Conservation (phyloP, 2,113 vertebrate species). For the Vidua macroura region DNA sequence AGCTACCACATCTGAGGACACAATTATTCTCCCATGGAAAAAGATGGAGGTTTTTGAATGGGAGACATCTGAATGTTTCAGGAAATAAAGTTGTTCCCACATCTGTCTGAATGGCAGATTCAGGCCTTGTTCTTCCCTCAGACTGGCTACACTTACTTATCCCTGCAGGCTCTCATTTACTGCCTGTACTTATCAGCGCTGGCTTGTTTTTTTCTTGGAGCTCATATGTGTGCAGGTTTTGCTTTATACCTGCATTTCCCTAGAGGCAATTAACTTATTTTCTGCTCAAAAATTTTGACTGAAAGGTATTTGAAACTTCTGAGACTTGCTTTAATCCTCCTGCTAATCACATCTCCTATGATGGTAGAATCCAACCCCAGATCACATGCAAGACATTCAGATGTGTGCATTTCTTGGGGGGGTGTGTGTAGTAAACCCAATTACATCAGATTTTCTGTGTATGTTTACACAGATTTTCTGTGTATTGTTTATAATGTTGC, state of each 20-base stretch:
- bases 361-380: background rate
- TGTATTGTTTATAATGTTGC: background rate
- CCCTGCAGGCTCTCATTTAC: background rate
- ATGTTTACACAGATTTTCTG: background rate
- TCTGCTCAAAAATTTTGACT: background rate
- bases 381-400: background rate
- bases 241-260: background rate
- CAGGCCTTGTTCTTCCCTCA: background rate
- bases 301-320: background rate
- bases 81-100: background rate
- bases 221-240: background rate
- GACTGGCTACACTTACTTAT: background rate
- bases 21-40: background rate
- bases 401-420: background rate
- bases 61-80: background rate
- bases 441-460: background rate
- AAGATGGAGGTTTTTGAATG: background rate
- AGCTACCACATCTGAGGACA: background rate
- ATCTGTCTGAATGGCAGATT: background rate
- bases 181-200: background rate
- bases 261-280: background rate
- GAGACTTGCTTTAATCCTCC: background rate
- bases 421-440: background rate
- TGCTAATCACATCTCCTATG: background rate
- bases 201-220: background rate